Evolutionary conservation across 2,113 vertebrate genomes (phyloP).

Genomic region (Brachyhypopomus occidentalis): DNA sequence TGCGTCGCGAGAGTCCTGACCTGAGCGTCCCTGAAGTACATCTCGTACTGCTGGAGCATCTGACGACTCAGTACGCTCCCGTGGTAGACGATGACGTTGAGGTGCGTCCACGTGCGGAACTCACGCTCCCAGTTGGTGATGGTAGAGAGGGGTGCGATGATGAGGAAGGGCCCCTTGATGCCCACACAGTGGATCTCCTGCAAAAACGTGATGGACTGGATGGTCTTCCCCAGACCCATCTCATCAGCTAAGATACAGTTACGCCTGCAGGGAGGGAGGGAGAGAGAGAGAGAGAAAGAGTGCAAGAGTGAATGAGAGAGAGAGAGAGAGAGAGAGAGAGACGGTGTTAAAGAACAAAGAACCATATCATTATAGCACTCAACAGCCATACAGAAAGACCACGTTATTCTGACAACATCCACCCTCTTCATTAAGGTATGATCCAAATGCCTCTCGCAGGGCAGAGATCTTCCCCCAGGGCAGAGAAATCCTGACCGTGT

Average conservation of each 20-base stretch:
- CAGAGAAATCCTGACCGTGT: background rate
- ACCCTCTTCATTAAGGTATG: background rate
- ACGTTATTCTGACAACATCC: background rate
- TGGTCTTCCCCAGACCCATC: constrained; percentile 99
- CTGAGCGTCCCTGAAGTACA: constrained; percentile 98
- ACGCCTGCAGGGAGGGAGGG: constrained; percentile 70
- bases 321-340: constrained; percentile 42
- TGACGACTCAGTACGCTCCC: constrained; percentile 96
- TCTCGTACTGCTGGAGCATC: constrained; percentile 99
- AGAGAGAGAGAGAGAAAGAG: background rate
- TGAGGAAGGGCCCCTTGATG: constrained; percentile 91
- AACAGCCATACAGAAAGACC: background rate
- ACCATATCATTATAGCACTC: background rate
- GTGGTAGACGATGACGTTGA: constrained; percentile 96
- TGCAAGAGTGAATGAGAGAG: background rate
- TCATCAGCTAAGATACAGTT: constrained; percentile 99
- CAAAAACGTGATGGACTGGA: constrained; percentile 97
- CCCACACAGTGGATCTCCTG: constrained; percentile 88
- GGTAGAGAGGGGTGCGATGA: constrained; percentile 97
- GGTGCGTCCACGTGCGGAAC: constrained; percentile 93
- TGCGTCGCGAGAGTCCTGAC: constrained; percentile 60
- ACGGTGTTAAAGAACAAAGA: background rate
- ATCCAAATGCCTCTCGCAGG: background rate
- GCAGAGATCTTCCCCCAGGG: background rate
- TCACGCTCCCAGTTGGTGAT: constrained; percentile 98